Evolutionary conservation across 2,888 invertebrate species (phyloP).

Genomic region (Aelia acuminata): DNA sequence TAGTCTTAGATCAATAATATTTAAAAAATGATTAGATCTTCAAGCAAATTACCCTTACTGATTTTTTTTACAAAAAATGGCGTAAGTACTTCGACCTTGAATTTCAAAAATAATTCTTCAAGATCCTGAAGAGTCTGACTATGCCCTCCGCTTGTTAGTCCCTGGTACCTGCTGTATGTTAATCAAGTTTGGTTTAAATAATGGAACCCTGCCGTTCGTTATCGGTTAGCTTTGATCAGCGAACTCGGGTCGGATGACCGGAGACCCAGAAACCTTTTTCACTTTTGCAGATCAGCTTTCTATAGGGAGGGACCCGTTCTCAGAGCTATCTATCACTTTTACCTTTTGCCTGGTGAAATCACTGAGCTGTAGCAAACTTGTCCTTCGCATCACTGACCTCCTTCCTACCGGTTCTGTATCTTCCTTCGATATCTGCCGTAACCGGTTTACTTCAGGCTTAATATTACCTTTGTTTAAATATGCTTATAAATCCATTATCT

Average conservation of each 20-base stretch:
- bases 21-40: too few species aligned
- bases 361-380: neutral
- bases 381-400: conserved; percentile 42
- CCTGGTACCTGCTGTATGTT: neutral
- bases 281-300: conserved; percentile 49
- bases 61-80: too few species aligned
- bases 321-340: conserved; percentile 13
- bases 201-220: neutral
- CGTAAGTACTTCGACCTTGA: too few species aligned
- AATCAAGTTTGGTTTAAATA: neutral
- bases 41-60: too few species aligned
- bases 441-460: neutral
- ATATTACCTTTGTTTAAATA: too few species aligned
- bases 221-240: neutral
- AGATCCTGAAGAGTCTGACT: too few species aligned
- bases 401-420: conserved; percentile 11
- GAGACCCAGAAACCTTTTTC: conserved; percentile 36
- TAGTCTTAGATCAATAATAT: too few species aligned
- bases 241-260: neutral
- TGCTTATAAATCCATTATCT: too few species aligned
- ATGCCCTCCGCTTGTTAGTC: too few species aligned
- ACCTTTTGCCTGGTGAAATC: conserved; percentile 49
- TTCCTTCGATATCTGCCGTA: neutral
- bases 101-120: too few species aligned
- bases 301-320: neutral